phyloP scores from a whole-genome alignment of 2,888 invertebrate species.

The Dasysyrphus albostriatus region DNA sequence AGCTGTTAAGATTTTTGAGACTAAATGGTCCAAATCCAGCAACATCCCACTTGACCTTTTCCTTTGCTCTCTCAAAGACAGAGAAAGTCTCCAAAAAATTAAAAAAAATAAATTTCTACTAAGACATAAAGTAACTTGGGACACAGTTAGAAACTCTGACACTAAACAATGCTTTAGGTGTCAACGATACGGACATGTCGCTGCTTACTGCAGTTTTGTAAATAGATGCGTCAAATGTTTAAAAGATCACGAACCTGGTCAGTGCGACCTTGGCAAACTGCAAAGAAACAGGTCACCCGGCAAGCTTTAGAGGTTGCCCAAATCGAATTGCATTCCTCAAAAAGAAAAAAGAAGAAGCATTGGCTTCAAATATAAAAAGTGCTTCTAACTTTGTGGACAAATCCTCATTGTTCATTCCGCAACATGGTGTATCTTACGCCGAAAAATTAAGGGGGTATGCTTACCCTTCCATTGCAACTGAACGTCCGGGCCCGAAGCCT shows the following conservation, averaged over 20 bases:
- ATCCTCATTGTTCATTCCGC: neutral
- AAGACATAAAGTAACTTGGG: neutral
- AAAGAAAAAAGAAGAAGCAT: neutral
- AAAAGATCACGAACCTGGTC: neutral
- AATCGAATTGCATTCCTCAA: neutral
- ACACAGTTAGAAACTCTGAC: neutral
- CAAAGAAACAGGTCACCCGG: neutral
- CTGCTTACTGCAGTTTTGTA: neutral
- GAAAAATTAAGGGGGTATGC: neutral
- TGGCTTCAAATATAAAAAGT: too few species aligned
- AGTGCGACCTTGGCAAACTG: neutral
- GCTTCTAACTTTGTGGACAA: too few species aligned
- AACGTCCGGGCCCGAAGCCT: too few species aligned
- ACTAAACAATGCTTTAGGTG: slow-evolving; percentile 12
- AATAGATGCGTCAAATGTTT: slow-evolving; percentile 8
- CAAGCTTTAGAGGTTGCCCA: neutral
- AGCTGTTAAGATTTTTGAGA: neutral
- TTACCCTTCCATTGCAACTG: too few species aligned
- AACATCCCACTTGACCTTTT: neutral
- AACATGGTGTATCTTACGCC: neutral
- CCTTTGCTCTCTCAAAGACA: neutral
- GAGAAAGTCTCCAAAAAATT: slow-evolving; percentile 3
- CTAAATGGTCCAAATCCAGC: neutral
- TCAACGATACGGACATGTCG: neutral
- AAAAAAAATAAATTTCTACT: neutral